Base-by-base conservation (phyloP, 2,888 invertebrate species). In the Galerucella nymphaeae region DNA sequence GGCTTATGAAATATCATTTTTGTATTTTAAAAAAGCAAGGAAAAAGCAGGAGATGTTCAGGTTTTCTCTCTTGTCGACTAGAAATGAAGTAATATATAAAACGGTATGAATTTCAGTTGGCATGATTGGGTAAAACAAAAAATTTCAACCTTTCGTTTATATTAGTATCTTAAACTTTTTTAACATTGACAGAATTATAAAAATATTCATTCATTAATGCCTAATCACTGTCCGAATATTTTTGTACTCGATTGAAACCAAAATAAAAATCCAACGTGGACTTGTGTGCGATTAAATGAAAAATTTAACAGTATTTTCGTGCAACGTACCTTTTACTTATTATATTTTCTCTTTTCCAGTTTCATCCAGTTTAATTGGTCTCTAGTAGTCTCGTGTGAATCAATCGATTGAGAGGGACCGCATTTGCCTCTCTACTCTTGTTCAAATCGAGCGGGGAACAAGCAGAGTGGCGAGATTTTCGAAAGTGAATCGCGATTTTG, bases 401-500 rank as follows among this genome's bases (percentile, higher is more conserved):
- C 38, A 48, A 68, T 61, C 62, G 68, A 62, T 68, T 62, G 68
- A 53, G 14, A 53, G 42, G 58, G 55, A 50, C 18, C 38, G 38
- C n/a, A 50, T 18, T 23, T 13, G 69, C 23, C n/a, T 16, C n/a
- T 58, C 58, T 50, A 5, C 45, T 59, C 38, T 41, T 18, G 42
- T 62, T 66, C 58, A 23, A n/a, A 68, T 59, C 57, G 59, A 59
- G 68, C 63, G 50, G 62, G 55, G 61, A 61, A 61, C 59, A 68
- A 30, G 30, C 30, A 70, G 73, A 73, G 70, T 70, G 66, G 69
- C 66, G 63, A 48, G 48, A 66, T 50, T 50, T 73, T 38, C 48
- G 57, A 57, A 38, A 67, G 30, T 61, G 58, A 67, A 67, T 58
- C 63, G 63, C 48, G 66, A 70, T 64, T 63, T 67, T 16, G 18